Evolutionary conservation across 2,797 vertebrate species (phyloP).

Genomic region (Periophthalmus magnuspinnatus): DNA sequence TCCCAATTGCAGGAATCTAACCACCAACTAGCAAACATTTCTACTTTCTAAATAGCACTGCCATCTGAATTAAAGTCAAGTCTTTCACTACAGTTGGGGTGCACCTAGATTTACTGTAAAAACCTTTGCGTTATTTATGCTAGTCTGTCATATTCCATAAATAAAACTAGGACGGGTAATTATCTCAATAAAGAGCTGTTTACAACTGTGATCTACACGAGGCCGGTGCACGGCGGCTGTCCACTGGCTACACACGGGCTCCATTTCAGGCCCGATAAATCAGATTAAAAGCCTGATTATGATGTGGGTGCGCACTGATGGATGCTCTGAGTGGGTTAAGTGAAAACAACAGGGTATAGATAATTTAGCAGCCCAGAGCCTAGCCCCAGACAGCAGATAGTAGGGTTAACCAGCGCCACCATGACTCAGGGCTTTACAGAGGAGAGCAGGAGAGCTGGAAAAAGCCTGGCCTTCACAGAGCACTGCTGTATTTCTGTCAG

Average conservation of each 20-base stretch:
- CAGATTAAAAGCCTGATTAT: constrained; percentile 19
- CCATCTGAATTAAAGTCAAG: neutral
- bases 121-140: neutral
- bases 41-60: neutral
- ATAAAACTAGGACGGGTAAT: neutral
- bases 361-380: neutral
- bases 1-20: neutral
- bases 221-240: neutral
- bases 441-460: constrained; percentile 2
- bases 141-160: neutral
- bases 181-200: constrained; percentile 6
- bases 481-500: constrained; percentile 66
- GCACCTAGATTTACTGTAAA: neutral
- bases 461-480: too few relatives aligned
- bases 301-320: constrained; percentile 11
- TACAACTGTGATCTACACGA: neutral
- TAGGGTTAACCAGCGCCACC: constrained; percentile 45
- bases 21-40: neutral
- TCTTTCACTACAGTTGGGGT: neutral
- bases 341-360: constrained; percentile 14
- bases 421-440: constrained; percentile 47
- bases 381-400: neutral
- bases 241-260: neutral
- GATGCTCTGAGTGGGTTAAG: constrained; percentile 5
- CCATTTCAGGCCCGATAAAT: constrained; percentile 20